Conservation (phyloP, 2,888 invertebrate genomes). For the Phalangium opilio region DNA sequence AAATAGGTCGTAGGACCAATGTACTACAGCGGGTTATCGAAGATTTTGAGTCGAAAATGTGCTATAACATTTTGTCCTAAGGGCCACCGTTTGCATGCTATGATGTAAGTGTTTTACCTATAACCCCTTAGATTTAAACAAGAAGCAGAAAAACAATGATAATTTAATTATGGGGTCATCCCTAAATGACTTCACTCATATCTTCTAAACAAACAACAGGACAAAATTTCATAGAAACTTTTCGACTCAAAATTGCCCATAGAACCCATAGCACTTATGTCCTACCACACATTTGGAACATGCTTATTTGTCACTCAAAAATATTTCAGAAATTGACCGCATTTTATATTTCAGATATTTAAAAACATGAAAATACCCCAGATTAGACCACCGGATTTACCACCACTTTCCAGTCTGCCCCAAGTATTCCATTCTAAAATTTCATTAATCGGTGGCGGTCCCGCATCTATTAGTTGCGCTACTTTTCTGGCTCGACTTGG, state of each 20-base stretch:
- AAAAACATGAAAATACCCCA: constrained; percentile 86
- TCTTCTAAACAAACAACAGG: neutral
- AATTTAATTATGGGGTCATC: neutral
- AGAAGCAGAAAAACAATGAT: too few relatives aligned
- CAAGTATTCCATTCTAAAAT: constrained; percentile 46
- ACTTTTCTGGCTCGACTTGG: constrained; percentile 88
- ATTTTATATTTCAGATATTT: constrained; percentile 62
- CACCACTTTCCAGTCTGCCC: constrained; percentile 21
- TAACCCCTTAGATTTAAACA: too few relatives aligned
- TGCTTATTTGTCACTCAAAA: too few relatives aligned
- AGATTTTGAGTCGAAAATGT: too few relatives aligned
- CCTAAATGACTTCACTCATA: neutral
- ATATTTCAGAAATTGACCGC: too few relatives aligned
- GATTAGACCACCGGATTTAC: constrained; percentile 55
- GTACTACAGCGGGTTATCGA: too few relatives aligned
- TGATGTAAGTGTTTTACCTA: too few relatives aligned
- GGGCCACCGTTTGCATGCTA: too few relatives aligned
- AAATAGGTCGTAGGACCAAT: neutral
- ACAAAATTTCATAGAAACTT: too few relatives aligned
- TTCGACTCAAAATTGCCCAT: neutral
- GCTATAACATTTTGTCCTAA: too few relatives aligned
- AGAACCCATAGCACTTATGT: too few relatives aligned
- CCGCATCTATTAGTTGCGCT: constrained; percentile 89
- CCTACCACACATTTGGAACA: too few relatives aligned
- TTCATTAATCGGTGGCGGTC: constrained; percentile 83